A percentile compares a stretch with the other conserved stretches of the same genome.
Conservation (phyloP, 2,797 vertebrate species). For the Chaetophractus vellerosus region DNA sequence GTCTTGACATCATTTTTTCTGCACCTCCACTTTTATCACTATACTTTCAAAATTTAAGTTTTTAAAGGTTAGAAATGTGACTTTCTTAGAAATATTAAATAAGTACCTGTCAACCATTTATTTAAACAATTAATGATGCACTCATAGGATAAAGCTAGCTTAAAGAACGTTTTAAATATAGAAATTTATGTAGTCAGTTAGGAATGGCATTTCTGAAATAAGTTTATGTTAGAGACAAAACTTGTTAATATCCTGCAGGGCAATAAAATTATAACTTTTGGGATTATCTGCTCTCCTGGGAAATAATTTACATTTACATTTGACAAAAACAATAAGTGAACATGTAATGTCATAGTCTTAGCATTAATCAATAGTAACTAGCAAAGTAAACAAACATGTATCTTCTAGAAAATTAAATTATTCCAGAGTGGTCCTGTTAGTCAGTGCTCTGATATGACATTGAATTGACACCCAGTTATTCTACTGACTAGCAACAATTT, state of each 20-base stretch:
- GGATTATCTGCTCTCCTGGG: background rate
- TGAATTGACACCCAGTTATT: background rate
- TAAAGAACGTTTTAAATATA: background rate
- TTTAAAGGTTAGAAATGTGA: conserved; percentile 34
- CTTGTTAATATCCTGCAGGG: background rate
- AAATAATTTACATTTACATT: background rate
- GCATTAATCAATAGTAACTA: conserved; percentile 26
- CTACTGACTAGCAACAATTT: conserved; percentile 9
- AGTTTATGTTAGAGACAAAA: background rate
- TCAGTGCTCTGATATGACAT: background rate
- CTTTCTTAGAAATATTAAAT: conserved; percentile 1
- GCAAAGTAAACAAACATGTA: background rate
- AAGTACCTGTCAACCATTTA: background rate
- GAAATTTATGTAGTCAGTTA: background rate
- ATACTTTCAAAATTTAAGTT: background rate
- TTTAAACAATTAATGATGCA: background rate
- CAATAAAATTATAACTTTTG: too few species aligned
- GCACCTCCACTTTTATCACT: background rate
- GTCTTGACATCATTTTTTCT: background rate
- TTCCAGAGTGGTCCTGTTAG: background rate
- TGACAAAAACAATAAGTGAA: background rate
- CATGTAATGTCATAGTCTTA: background rate
- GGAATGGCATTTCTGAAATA: background rate
- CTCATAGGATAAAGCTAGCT: background rate
- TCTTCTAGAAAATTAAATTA: background rate